Percentiles rank a stretch among this genome's conserved stretches.
phyloP scores from a whole-genome alignment of 2,797 vertebrate genomes.

The Pogonophryne albipinna region DNA sequence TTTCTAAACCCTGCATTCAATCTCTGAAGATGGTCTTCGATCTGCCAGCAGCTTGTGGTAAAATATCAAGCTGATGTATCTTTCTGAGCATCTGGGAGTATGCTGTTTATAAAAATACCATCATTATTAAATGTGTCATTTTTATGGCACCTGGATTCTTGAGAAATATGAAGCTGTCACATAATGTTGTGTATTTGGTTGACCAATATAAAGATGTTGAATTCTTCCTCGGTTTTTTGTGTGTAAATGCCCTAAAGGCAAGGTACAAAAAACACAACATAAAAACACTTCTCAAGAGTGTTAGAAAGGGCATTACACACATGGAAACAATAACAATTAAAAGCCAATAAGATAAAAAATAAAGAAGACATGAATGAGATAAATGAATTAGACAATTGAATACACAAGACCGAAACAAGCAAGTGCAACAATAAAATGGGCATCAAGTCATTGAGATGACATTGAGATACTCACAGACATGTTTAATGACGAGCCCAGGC shows the following conservation, averaged over 20 bases:
- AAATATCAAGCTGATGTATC: slow-evolving; percentile 5
- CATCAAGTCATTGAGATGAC: slow-evolving; percentile 61
- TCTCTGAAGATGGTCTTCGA: background rate
- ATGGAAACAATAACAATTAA: slow-evolving; percentile 47
- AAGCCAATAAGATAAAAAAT: slow-evolving; percentile 42
- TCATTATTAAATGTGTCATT: slow-evolving; percentile 48
- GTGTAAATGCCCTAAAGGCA: background rate
- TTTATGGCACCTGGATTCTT: slow-evolving; percentile 29
- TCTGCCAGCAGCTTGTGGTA: slow-evolving; percentile 3
- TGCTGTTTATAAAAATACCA: slow-evolving; percentile 19
- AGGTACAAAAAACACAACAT: background rate
- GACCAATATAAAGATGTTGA: slow-evolving; percentile 33
- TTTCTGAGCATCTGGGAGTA: slow-evolving; percentile 34
- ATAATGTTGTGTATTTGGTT: slow-evolving; percentile 25
- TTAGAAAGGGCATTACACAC: slow-evolving; percentile 5
- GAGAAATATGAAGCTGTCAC: slow-evolving; percentile 50
- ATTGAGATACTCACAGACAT: slow-evolving; percentile 50
- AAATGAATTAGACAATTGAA: slow-evolving; percentile 44
- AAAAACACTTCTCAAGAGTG: slow-evolving; percentile 3
- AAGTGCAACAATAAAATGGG: slow-evolving; percentile 41
- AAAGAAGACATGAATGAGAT: slow-evolving; percentile 45
- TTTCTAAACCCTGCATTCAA: slow-evolving; percentile 4
- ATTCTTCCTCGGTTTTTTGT: slow-evolving; percentile 4
- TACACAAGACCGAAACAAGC: slow-evolving; percentile 32
- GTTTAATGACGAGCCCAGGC: slow-evolving; percentile 63